Evolutionary conservation across 2,888 invertebrate species (phyloP), one percentile per base, ranked within the genome.

Genomic region (Epirrita christyi): DNA sequence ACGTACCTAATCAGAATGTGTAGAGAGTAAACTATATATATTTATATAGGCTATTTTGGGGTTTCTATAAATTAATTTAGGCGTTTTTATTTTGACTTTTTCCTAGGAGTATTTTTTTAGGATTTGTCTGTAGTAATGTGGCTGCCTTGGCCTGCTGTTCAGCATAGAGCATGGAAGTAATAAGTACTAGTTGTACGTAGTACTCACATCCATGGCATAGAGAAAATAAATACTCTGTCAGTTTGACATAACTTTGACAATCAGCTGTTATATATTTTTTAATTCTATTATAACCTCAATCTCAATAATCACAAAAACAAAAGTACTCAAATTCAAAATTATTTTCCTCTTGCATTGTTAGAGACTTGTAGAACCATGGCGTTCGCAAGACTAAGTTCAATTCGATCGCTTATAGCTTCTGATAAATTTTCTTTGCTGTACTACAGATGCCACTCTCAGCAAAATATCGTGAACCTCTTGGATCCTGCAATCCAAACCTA

Each of bases 401-500:
- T 81, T 34, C 75, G 80, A 37, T 76, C 77, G 0, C 36, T 87
- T 28, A 70, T 71, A 61, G 73, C 67, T 47, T 55, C 72, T 15
- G 75, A 80, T 40, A 82, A 74, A 63, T 48, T 72, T 46, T 64
- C 64, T 40, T 49, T 71, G 14, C 55, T 73, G 8, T 66, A 68
- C n/a, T n/a, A n/a, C n/a, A 79, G 73, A 67, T 76, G 71, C 69
- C 81, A 80, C 63, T 81, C 88, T 5, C 81, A 59, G 48, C 59
- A 85, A 70, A 85, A 80, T 63, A 41, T 65, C 38, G 64, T 92
- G 21, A 88, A 92, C 70, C 70, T 92, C 51, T 71, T 84, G 0
- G 90, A 92, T 51, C 83, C 88, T 28, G 83, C 82, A 0, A 78
- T 94, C n/a, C 92, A 93, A 68, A 82, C 79, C 13, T 94, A 93